Base-by-base conservation (phyloP, 2,888 invertebrate genomes). In the Eudemis profundana region DNA sequence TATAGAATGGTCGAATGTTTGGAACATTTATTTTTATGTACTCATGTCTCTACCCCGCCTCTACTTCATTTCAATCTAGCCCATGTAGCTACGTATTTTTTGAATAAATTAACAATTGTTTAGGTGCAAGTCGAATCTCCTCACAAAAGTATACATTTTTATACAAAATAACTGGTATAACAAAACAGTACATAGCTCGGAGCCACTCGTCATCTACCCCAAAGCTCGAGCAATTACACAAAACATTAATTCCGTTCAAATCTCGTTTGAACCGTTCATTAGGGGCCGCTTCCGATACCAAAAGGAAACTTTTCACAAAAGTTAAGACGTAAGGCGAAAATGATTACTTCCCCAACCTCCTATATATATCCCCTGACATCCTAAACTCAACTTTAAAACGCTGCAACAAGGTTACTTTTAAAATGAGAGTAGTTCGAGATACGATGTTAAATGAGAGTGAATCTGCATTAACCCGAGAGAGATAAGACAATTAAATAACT, bases 401-500 rank as follows among this genome's bases (percentile, higher is more conserved):
- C 7, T 56, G 15, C 7, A 10, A 23, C 17, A 44, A n/a, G 42
- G 15, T 7, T 56, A 17, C 5, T 27, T 27, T 14, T 42, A 5
- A 15, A 3, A 42, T 8, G 42, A 17, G 17, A 12, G 12, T 1
- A 7, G 27, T 42, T 42, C 29, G 42, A 42, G 54, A 42, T 54
- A 40, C 54, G 42, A 42, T 7, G 21, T 21, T 12, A 27, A 23
- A 42, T 44, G 42, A 29, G 42, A 23, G 17, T 83, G 85, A 86
- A 87, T 86, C 85, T 81, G 85, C 85, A 85, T 87, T 86, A 85
- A 85, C 83, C 79, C 66, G 69, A 65, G 75, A 75, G 78, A 84
- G 86, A 87, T 87, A 87, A 87, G 83, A 84, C 87, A 86, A 87
- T 89, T 87, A 88, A 88, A 89, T 85, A 89, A 87, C 87, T 89